phyloP scores from a whole-genome alignment of 2,888 invertebrate species.

The Ctenicera cuprea region DNA sequence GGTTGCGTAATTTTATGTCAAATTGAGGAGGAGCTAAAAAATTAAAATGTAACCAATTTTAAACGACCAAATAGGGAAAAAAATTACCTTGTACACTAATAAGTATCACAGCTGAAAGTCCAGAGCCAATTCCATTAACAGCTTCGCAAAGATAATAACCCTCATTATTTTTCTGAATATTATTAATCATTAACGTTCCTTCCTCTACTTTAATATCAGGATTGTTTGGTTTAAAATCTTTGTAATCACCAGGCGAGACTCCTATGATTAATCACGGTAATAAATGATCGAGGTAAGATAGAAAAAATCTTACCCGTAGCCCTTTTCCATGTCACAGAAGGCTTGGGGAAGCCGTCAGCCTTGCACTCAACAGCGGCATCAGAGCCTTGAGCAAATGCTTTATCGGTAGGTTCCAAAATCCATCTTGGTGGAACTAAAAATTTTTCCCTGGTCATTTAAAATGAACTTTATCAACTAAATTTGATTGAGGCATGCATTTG shows the following conservation, averaged over 20 bases:
- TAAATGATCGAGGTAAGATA: neutral
- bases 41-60: neutral
- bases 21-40: slow-evolving; percentile 91
- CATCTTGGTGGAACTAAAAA: slow-evolving; percentile 95
- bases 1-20: slow-evolving; percentile 92
- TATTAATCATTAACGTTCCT: slow-evolving; percentile 91
- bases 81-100: slow-evolving; percentile 92
- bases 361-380: slow-evolving; percentile 96
- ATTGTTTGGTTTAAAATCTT: slow-evolving; percentile 92
- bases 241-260: slow-evolving; percentile 93
- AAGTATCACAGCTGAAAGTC: slow-evolving; percentile 93
- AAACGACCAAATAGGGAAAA: too few species aligned
- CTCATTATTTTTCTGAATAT: slow-evolving; percentile 95
- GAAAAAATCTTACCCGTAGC: slow-evolving; percentile 83
- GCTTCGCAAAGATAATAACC: slow-evolving; percentile 97
- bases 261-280: slow-evolving; percentile 75
- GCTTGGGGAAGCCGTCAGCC: slow-evolving; percentile 96
- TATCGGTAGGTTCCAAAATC: slow-evolving; percentile 96
- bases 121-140: slow-evolving; percentile 96
- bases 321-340: slow-evolving; percentile 95
- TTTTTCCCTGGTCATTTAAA: slow-evolving; percentile 38
- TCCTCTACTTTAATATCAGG: slow-evolving; percentile 95
- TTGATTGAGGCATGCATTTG: slow-evolving; percentile 40
- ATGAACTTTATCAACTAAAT: slow-evolving; percentile 26
- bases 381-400: slow-evolving; percentile 95